Base-by-base conservation (phyloP, 2,888 invertebrate species). In the Euclidia mi region DNA sequence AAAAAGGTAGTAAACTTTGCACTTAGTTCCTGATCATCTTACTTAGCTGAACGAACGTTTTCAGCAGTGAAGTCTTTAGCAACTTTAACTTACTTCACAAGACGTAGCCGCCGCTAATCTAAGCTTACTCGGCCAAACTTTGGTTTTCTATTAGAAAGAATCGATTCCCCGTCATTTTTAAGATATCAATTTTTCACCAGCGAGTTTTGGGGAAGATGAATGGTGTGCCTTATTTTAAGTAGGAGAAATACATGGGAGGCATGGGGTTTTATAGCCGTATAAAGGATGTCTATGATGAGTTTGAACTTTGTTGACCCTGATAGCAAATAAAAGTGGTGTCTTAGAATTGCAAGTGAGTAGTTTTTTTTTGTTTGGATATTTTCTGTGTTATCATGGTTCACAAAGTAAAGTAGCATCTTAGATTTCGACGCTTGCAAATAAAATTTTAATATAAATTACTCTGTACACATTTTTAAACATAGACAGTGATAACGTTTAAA, bases 41-140 rank as follows among this genome's bases (percentile, higher is more conserved):
- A 67, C 65, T 52, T 42, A 48, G 48, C 34, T 25, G 50, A 50
- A 45, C 35, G 44, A 62, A 65, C 70, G 71, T 68, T 74, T 73
- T 67, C 47, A 56, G 60, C 74, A 76, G 65, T 78, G 59, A 74
- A 76, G 75, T 76, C 78, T 78, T 78, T 75, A 72, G 65, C 64
- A 56, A 78, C 76, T 73, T 78, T 78, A 85, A 80, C 78, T 82
- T 79, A 51, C 53, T 76, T 66, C 57, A 63, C 61, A 49, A 68
- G 65, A 84, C 79, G 81, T 83, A 82, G 79, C 78, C 71, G 50
- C 53, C 59, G 69, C 65, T 82, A 82, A 84, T 84, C 82, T 82
- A 65, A 66, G 77, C 77, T 80, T 74, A 74, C 71, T 72, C 70
- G 66, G 48, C 53, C 63, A 69, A 82, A 82, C 79, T 84, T 81